Percentiles rank a stretch among this genome's conserved stretches.
These are phyloP conservation scores for Torymus tubicola DNA, from an alignment of 2,888 invertebrate species.

Conservation along the genomic window DNA sequence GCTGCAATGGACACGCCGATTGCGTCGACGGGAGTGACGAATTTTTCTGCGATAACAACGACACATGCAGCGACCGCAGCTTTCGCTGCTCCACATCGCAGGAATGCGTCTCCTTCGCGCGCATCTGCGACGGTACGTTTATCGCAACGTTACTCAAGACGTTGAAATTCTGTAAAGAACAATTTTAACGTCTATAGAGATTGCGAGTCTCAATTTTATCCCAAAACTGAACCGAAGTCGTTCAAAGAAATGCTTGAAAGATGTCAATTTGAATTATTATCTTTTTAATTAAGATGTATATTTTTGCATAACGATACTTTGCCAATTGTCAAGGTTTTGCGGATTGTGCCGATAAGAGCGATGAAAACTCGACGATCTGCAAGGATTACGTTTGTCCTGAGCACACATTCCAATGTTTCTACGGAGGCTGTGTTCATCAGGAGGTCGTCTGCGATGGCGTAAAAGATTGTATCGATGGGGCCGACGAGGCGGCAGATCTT, in stretches of 20 bases:
- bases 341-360: conserved; percentile 66
- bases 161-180: too few species aligned
- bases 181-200: too few species aligned
- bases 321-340: conserved; percentile 59
- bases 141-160: background rate
- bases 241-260: too few species aligned
- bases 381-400: conserved; percentile 64
- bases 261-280: too few species aligned
- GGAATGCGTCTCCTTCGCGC: conserved; percentile 62
- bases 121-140: conserved; percentile 64
- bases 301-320: too few species aligned
- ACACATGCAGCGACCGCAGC: conserved; percentile 62
- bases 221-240: too few species aligned
- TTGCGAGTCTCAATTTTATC: too few species aligned
- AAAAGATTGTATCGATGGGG: conserved; percentile 67
- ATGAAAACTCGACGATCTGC: conserved; percentile 63
- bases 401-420: conserved; percentile 63
- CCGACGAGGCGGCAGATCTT: conserved; percentile 62
- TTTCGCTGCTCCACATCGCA: conserved; percentile 62
- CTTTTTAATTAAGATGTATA: background rate
- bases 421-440: conserved; percentile 66
- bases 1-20: conserved; percentile 66
- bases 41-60: conserved; percentile 61
- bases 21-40: conserved; percentile 68
- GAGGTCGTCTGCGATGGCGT: conserved; percentile 67